A percentile compares a stretch with the other conserved stretches of the same genome.
Conservation (phyloP, 30 jellyfish, hydroid and myxozoan species). For the Morbakka virulenta region DNA sequence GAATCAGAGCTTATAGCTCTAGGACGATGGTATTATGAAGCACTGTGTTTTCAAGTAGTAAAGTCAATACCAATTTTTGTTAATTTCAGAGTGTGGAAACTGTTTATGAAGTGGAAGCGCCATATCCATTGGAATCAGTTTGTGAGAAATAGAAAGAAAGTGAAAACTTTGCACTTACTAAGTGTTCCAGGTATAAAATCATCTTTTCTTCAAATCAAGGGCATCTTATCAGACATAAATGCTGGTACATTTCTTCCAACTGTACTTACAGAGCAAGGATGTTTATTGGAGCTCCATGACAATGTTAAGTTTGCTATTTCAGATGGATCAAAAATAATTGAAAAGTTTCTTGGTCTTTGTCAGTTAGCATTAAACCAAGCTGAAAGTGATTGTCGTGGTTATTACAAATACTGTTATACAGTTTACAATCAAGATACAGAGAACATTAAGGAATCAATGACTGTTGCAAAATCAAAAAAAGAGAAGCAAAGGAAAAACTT, state of each 20-base stretch:
- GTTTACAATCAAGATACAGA: slow-evolving; percentile 43
- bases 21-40: slow-evolving; percentile 88
- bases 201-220: slow-evolving; percentile 41
- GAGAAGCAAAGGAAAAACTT: slow-evolving; percentile 46
- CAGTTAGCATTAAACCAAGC: slow-evolving; percentile 26
- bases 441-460: slow-evolving; percentile 75
- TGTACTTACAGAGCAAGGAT: slow-evolving; percentile 6
- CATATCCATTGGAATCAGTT: slow-evolving; percentile 32
- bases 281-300: slow-evolving; percentile 26
- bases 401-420: slow-evolving; percentile 43
- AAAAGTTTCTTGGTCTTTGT: slow-evolving; percentile 38
- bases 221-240: slow-evolving; percentile 52
- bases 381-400: slow-evolving; percentile 46
- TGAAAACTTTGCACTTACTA: slow-evolving; percentile 28
- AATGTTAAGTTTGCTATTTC: not conserved
- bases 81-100: slow-evolving; percentile 29
- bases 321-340: slow-evolving; percentile 29
- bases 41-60: slow-evolving; percentile 41
- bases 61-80: slow-evolving; percentile 44
- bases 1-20: slow-evolving; percentile 69
- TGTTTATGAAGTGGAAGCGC: slow-evolving; percentile 51
- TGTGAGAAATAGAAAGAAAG: slow-evolving; percentile 16
- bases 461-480: slow-evolving; percentile 51
- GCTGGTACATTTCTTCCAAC: slow-evolving; percentile 35
- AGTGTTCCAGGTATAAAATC: slow-evolving; percentile 63